A percentile compares a stretch with the other conserved stretches of the same genome.
These are phyloP conservation scores for Sarcophaga variegata DNA, from an alignment of 2,888 invertebrate species.

Conservation along the genomic window DNA sequence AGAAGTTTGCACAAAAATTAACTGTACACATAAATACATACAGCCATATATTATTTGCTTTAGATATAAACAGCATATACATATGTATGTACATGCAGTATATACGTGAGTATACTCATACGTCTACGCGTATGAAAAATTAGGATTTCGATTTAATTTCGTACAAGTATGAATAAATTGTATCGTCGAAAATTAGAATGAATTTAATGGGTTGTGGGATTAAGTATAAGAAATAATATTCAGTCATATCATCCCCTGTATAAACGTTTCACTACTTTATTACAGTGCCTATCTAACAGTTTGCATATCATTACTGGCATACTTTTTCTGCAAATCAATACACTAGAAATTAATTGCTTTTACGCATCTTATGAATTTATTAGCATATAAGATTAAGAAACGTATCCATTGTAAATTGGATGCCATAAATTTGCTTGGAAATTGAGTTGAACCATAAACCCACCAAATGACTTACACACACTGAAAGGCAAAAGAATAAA, in stretches of 20 bases:
- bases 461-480: conserved; percentile 49
- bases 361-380: conserved; percentile 75
- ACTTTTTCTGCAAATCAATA: conserved; percentile 57
- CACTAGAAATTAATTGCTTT: conserved; percentile 71
- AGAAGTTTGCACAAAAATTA: conserved; percentile 52
- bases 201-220: conserved; percentile 61
- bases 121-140: neutral
- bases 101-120: neutral
- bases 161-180: conserved; percentile 65
- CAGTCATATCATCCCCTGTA: neutral
- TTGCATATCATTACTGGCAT: conserved; percentile 67
- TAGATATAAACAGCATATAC: neutral
- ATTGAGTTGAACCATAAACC: conserved; percentile 61
- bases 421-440: conserved; percentile 62
- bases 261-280: conserved; percentile 11
- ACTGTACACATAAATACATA: neutral
- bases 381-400: conserved; percentile 68
- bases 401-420: conserved; percentile 46
- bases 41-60: neutral
- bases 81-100: too few species aligned
- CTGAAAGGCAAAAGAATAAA: conserved; percentile 34
- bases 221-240: conserved; percentile 44
- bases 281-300: conserved; percentile 47
- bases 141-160: conserved; percentile 23
- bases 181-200: conserved; percentile 54